phyloP scores from a whole-genome alignment of 2,113 vertebrate genomes.

The Pagrus major region DNA sequence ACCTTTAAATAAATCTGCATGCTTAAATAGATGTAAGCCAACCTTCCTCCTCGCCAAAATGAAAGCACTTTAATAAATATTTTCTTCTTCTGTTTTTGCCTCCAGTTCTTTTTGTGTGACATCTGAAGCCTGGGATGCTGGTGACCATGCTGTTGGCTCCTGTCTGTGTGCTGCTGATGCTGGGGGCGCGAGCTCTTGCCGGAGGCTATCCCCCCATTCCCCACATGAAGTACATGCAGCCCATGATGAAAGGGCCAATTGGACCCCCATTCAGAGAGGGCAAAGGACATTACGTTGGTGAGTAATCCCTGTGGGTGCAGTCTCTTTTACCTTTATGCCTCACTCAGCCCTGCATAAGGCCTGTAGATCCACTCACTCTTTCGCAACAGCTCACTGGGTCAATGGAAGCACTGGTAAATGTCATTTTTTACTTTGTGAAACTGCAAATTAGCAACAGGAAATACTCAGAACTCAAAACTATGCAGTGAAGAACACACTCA shows the following conservation, averaged over 20 bases:
- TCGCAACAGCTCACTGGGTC: background rate
- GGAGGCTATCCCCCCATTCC: slow-evolving; percentile 90
- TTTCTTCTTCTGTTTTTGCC: slow-evolving; percentile 8
- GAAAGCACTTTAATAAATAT: background rate
- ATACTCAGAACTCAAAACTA: background rate
- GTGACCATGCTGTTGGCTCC: slow-evolving; percentile 79
- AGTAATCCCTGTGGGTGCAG: slow-evolving; percentile 72
- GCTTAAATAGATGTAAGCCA: background rate
- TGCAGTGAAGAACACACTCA: background rate
- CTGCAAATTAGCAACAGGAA: background rate
- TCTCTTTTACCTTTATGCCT: background rate
- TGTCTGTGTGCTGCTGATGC: slow-evolving; percentile 83
- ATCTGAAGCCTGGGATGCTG: slow-evolving; percentile 62
- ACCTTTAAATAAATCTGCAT: slow-evolving; percentile 1
- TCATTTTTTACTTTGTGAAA: background rate
- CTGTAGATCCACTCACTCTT: background rate
- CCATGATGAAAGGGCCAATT: slow-evolving; percentile 97
- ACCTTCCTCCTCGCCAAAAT: background rate
- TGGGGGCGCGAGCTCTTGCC: slow-evolving; percentile 75
- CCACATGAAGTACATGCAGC: slow-evolving; percentile 96
- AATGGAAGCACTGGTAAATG: background rate
- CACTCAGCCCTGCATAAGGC: background rate
- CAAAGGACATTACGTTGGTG: slow-evolving; percentile 98
- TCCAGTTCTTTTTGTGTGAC: slow-evolving; percentile 68
- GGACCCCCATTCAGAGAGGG: slow-evolving; percentile 98